phyloP scores from a whole-genome alignment of 2,113 vertebrate genomes.

The Scomber scombrus region DNA sequence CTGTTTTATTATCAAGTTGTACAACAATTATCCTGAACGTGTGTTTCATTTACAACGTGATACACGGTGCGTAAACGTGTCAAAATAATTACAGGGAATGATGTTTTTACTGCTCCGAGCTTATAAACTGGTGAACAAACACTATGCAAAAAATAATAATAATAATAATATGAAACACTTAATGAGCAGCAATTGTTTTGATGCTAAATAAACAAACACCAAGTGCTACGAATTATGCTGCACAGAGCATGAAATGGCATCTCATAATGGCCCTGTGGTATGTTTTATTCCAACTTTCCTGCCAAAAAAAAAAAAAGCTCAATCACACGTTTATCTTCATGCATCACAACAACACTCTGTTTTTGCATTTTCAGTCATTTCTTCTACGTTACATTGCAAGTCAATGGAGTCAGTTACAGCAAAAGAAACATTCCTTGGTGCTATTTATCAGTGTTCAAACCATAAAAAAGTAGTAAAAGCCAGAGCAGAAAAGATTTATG shows the following conservation, averaged over 20 bases:
- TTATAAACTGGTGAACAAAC: constrained; percentile 44
- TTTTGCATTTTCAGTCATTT: constrained; percentile 31
- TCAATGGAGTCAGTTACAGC: constrained; percentile 1
- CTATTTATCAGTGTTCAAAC: constrained; percentile 12
- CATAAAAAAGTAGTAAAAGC: not conserved
- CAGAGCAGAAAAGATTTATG: constrained; percentile 22
- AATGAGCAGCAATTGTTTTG: constrained; percentile 60
- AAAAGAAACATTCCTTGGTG: constrained; percentile 24
- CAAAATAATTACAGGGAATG: constrained; percentile 58
- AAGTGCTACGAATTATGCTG: constrained; percentile 40
- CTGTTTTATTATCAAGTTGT: constrained; percentile 40
- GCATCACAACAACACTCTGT: not conserved
- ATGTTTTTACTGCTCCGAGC: constrained; percentile 52
- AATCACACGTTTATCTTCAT: constrained; percentile 28
- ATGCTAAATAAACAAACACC: constrained; percentile 57
- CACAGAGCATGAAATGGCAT: constrained; percentile 54
- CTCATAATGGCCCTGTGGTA: constrained; percentile 46
- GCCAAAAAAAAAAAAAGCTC: constrained; percentile 41
- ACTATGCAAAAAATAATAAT: constrained; percentile 2
- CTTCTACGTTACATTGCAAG: constrained; percentile 7
- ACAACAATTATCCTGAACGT: constrained; percentile 29
- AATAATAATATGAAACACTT: constrained; percentile 11
- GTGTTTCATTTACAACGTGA: constrained; percentile 19
- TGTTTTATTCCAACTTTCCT: constrained; percentile 47
- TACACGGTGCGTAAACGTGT: constrained; percentile 15